Evolutionary conservation across 2,888 invertebrate species (phyloP), one percentile per base, ranked within the genome.

Genomic region (Tanypteryx hageni): DNA sequence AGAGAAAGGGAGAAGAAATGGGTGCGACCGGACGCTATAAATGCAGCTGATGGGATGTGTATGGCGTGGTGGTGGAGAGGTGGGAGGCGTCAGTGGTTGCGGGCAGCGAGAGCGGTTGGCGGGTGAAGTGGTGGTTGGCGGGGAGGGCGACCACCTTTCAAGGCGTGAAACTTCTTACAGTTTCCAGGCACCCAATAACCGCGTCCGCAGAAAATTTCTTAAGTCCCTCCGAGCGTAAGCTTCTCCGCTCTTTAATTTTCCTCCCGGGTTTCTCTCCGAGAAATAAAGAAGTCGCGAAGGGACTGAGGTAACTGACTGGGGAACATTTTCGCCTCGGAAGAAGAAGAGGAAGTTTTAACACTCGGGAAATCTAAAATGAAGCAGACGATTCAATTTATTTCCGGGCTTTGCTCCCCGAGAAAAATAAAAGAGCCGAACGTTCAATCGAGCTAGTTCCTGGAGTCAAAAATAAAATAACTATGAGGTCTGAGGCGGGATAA

Each of bases 121-220:
- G 13, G 76, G 76, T 22, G 13, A 76, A 27, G 22, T 76, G 27
- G 76, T 22, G 22, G 22, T 76, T 76, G 13, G 9, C 68, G 68
- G n/a, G 68, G 68, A 68, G 68, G 44, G 44, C 44, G 44, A 44
- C 44, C 3, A 44, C 44, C 27, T 22, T 27, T 76, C 3, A 76
- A 76, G 22, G 11, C 76, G 11, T 22, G 76, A 22, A 76, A 76
- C 76, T 76, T 76, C 22, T 22, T 76, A 13, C n/a, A 27, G 76
- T 76, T 76, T 22, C 76, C 76, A 16, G 68, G 22, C 18, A 68
- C 68, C 68, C 76, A 76, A 76, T 76, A 76, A 76, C 76, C 76
- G 76, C 76, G 13, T 76, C 76, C 76, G 27, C 76, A 76, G 76
- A 76, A 76, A 76, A 76, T 76, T 76, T 76, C 76, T 22, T 22